Base-by-base conservation (phyloP, 2,888 invertebrate genomes). In the Enchytraeus crypticus region DNA sequence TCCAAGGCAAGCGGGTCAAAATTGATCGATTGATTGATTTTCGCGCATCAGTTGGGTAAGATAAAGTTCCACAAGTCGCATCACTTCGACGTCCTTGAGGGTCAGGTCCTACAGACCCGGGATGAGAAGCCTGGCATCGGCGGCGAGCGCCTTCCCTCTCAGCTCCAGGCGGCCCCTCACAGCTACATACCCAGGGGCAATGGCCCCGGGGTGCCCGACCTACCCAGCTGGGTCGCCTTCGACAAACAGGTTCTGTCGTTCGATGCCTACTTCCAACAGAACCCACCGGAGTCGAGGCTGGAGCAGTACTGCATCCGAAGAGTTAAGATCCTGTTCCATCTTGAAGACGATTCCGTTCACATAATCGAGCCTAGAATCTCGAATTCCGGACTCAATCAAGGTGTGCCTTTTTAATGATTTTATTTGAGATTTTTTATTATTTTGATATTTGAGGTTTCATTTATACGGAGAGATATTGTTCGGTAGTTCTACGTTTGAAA, bases 311-410 rank as follows among this genome's bases (percentile, higher is more conserved):
- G 88, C 71, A 81, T 92, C 59, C 85, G 91, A 27, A 85, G 86
- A 71, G 90, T 91, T 3, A 87, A 87, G 69, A 88, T 93, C 59
- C 87, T 85, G 68, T 92, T 88, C 74, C 92, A 86, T 72, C 82
- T 93, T 49, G 92, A 93, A 80, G 92, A 95, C 79, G 92, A 90
- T 21, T 91, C 92, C 1, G 86, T 93, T 69, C 90, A 91, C 81
- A 87, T 93, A 2, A 78, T 84, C 58, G 92, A 93, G 63, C 90
- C 90, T 0, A 84, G 84, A 72, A 84, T 87, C 8, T 84, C 85
- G 57, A 92, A 92, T 74, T 89, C 90, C 71, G 92, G 92, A 3
- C 83, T 90, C 69, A 84, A 86, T 38, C 92, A 92, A 84, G 92
- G 92, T 86, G 78, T 66, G 66, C 27, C 21, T n/a, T n/a, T n/a